Conservation (phyloP, 1,140 invertebrate genomes). For the Elymnias hypermnestra region DNA sequence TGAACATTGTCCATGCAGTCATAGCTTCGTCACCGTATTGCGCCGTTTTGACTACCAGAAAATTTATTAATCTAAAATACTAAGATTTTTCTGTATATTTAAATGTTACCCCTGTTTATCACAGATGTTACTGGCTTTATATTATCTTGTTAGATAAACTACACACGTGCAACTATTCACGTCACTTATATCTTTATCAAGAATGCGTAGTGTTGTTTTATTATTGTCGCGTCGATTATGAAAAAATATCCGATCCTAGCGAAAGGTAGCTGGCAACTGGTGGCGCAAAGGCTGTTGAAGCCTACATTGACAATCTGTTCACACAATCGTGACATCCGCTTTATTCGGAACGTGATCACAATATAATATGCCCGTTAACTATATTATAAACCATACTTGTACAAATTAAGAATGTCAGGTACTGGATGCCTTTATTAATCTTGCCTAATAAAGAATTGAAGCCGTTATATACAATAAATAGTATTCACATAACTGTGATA, state of each 20-base stretch:
- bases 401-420: constrained; percentile 38
- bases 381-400: constrained; percentile 29
- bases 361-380: constrained; percentile 34
- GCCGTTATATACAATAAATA: constrained; percentile 53
- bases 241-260: constrained; percentile 36
- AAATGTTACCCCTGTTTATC: no score
- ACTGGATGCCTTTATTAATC: constrained; percentile 37
- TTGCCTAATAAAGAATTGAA: constrained; percentile 33
- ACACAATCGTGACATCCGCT: constrained; percentile 59
- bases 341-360: constrained; percentile 52
- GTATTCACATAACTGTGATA: constrained; percentile 4
- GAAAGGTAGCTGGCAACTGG: constrained; percentile 44
- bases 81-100: no score
- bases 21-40: constrained; percentile 68
- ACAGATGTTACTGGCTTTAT: no score
- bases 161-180: no score
- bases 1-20: constrained; percentile 73
- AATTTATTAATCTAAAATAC: neutral
- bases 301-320: constrained; percentile 46
- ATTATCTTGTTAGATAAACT: no score
- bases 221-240: neutral
- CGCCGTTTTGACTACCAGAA: constrained; percentile 48
- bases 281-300: constrained; percentile 28
- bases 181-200: no score
- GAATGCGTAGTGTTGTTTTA: neutral